A percentile compares a stretch with the other conserved stretches of the same genome.
Conservation (phyloP, 2,797 vertebrate genomes). For the Hippoglossus hippoglossus region DNA sequence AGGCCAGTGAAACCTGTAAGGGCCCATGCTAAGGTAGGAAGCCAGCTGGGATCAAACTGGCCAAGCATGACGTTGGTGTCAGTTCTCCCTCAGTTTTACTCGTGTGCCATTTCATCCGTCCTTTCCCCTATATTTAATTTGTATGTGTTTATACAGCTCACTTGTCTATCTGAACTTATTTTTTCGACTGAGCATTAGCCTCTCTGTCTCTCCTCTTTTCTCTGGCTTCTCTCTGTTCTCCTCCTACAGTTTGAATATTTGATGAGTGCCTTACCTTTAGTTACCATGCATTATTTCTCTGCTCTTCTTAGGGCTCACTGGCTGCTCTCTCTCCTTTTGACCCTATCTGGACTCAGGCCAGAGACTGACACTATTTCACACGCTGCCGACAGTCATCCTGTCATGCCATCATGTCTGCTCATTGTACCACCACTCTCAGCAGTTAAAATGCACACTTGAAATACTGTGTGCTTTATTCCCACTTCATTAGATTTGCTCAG, state of each 20-base stretch:
- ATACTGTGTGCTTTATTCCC: not conserved
- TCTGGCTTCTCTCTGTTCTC: conserved; percentile 58
- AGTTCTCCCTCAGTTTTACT: conserved; percentile 19
- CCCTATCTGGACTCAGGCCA: conserved; percentile 62
- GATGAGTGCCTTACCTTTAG: conserved; percentile 87
- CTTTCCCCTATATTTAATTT: not conserved
- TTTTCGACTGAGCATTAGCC: conserved; percentile 18
- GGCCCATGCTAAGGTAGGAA: conserved; percentile 78
- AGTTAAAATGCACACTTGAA: conserved; percentile 2
- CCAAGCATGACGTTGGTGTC: conserved; percentile 23
- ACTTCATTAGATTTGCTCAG: not conserved
- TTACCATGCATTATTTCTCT: conserved; percentile 91
- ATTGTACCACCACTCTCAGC: conserved; percentile 9
- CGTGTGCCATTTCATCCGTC: conserved; percentile 19
- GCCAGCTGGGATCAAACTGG: conserved; percentile 32
- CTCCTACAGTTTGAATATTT: conserved; percentile 85
- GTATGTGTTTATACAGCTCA: conserved; percentile 1
- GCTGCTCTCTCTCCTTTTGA: conserved; percentile 69
- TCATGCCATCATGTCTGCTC: conserved; percentile 5
- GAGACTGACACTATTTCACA: conserved; percentile 57
- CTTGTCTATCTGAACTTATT: conserved; percentile 1
- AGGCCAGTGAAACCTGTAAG: conserved; percentile 71
- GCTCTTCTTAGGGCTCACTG: conserved; percentile 77
- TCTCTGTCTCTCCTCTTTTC: conserved; percentile 41
- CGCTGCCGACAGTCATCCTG: conserved; percentile 38